Evolutionary conservation across 2,888 invertebrate species (phyloP).

Genomic region (Dryocosmus kuriphilus): DNA sequence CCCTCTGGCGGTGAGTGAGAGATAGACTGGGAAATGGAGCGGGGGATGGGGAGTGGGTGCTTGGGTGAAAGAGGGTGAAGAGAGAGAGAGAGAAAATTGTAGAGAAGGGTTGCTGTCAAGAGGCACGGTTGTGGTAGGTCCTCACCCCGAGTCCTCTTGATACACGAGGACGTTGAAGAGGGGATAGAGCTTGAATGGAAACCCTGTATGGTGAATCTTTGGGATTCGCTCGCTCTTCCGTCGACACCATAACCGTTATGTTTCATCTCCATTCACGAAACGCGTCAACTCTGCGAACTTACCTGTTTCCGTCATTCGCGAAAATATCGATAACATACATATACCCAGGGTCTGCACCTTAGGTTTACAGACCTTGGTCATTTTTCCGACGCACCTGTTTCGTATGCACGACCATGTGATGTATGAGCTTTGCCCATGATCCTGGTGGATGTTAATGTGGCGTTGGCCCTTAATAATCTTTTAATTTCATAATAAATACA

Average conservation of each 20-base stretch:
- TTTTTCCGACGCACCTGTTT: too few species aligned
- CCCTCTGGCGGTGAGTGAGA: slow-evolving; percentile 57
- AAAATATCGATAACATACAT: too few species aligned
- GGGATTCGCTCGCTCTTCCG: slow-evolving; percentile 43
- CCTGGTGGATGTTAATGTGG: too few species aligned
- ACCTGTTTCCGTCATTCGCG: background rate
- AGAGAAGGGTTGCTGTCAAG: slow-evolving; percentile 37
- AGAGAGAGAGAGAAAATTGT: slow-evolving; percentile 38
- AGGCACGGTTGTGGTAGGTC: slow-evolving; percentile 54
- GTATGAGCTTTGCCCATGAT: too few species aligned
- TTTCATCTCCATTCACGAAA: slow-evolving; percentile 37
- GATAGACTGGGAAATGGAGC: slow-evolving; percentile 50
- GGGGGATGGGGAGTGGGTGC: slow-evolving; percentile 47
- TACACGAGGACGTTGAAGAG: slow-evolving; percentile 32
- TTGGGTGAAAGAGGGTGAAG: slow-evolving; percentile 44
- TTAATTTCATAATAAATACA: too few species aligned
- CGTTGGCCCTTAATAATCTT: too few species aligned
- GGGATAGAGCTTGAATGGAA: slow-evolving; percentile 58
- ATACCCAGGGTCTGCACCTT: too few species aligned
- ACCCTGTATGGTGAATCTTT: slow-evolving; percentile 48
- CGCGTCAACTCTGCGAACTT: background rate
- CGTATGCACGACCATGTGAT: too few species aligned
- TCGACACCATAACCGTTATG: slow-evolving; percentile 52
- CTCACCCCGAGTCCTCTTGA: slow-evolving; percentile 36
- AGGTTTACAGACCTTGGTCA: too few species aligned